Base-by-base conservation (phyloP, 1,140 invertebrate genomes). In the Metopolophium dirhodum region DNA sequence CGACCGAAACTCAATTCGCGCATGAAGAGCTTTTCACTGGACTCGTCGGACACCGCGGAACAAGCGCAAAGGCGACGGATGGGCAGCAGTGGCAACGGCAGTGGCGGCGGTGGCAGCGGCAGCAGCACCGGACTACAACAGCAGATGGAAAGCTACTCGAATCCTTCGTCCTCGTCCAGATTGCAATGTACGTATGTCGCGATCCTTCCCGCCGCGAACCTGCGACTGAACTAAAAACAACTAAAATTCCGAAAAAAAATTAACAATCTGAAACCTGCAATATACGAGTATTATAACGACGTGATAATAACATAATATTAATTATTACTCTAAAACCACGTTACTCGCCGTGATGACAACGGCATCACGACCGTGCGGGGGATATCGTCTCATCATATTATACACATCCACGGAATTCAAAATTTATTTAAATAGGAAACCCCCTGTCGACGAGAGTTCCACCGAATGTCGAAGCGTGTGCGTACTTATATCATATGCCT, bases 1-100 rank as follows among this genome's bases (percentile, higher is more conserved):
- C 97, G 98, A 93, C 98, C 99, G 96, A 98, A 99, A 96, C 96
- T 99, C 95, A 99, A 99, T 96, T 97, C 99, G 95, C 97, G 99
- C 94, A 99, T 99, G 98, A 99, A 99, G 96, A 99, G 98, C 95
- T 97, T 99, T 94, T 99, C 98, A 82, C 95, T 99, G 96, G 99
- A 99, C 95, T 99, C 98, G 23, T 98, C 98, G 41, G 98, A 99
- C 95, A 98, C 98, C 93, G 97, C 98, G 37, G 98, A 98, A 95
- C 97, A 98, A 94, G 96, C 96, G 83, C 97, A 97, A 95, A 95
- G 98, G 94, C 96, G 98, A 94, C 96, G 97, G 30, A 96, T 97
- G 20, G 94, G 95, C 77, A 94, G 95, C 90, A 95, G 95, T 57
- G 23, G 86, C 97, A 97, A 95, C 95, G 98, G 94, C 96, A 98